phyloP scores from a whole-genome alignment of 2,113 vertebrate genomes.

The Sitta europaea region DNA sequence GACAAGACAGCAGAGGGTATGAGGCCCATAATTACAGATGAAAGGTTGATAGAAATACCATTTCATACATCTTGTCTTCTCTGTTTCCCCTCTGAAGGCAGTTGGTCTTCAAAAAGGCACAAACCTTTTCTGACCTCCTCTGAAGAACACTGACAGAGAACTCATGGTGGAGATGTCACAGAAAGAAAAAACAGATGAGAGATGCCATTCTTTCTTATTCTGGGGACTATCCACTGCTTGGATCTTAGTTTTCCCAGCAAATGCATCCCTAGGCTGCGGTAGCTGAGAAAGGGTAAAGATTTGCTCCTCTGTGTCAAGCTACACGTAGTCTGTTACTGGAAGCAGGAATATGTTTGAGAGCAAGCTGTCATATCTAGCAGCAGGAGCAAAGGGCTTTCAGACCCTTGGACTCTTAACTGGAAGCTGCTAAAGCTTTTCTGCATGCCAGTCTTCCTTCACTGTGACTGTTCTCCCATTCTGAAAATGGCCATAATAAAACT shows the following conservation, averaged over 20 bases:
- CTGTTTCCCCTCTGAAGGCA: background rate
- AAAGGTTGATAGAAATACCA: background rate
- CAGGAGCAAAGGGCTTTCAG: background rate
- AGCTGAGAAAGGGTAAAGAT: background rate
- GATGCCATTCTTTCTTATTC: background rate
- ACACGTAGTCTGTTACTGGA: background rate
- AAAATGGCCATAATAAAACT: background rate
- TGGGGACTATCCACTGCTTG: background rate
- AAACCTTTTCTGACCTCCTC: background rate
- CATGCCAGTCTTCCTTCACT: background rate
- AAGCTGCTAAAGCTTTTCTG: background rate
- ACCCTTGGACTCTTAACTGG: background rate
- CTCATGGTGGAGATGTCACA: background rate
- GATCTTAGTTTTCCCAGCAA: background rate
- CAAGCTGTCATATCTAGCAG: background rate
- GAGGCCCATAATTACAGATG: constrained; percentile 17
- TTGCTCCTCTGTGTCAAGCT: background rate
- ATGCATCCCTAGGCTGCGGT: background rate
- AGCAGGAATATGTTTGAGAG: background rate
- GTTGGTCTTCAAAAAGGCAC: constrained; percentile 29
- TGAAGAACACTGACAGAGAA: background rate
- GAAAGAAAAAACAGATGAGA: background rate
- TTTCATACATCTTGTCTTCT: background rate
- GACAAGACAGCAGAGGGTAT: constrained; percentile 31
- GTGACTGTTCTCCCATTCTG: rapidly evolving